phyloP scores from a whole-genome alignment of 1,140 invertebrate species.

The Charaxes varanes region DNA sequence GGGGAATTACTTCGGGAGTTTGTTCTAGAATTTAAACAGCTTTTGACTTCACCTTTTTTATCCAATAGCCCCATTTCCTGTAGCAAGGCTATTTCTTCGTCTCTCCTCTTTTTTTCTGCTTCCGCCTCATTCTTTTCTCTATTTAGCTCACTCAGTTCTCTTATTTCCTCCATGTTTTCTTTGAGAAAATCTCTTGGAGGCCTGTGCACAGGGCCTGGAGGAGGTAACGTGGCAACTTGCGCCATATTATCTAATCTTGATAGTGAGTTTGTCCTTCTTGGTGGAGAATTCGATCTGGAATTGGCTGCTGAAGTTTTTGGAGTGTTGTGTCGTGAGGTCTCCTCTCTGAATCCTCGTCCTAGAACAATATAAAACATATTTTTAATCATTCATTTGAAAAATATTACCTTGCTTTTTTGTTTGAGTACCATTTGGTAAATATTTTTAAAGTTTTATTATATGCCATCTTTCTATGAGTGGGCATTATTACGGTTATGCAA shows the following conservation, averaged over 20 bases:
- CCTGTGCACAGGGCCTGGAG: constrained; percentile 33
- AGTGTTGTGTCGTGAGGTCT: constrained; percentile 65
- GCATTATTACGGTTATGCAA: too few species aligned
- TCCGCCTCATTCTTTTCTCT: constrained; percentile 69
- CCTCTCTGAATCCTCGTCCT: constrained; percentile 67
- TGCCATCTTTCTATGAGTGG: too few species aligned
- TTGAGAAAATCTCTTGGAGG: constrained; percentile 65
- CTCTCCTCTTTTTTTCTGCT: constrained; percentile 55
- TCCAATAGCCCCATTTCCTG: constrained; percentile 66
- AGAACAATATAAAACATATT: constrained; percentile 14
- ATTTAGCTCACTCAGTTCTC: constrained; percentile 67
- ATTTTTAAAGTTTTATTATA: too few species aligned
- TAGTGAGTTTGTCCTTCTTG: constrained; percentile 53
- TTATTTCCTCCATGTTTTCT: constrained; percentile 70
- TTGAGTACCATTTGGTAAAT: too few species aligned
- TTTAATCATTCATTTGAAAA: constrained; percentile 3
- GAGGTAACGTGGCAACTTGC: constrained; percentile 43
- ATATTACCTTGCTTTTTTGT: background rate
- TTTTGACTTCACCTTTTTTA: constrained; percentile 38
- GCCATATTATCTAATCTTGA: constrained; percentile 61
- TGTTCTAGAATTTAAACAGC: constrained; percentile 38
- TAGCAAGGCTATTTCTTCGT: constrained; percentile 65
- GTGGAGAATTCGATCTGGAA: constrained; percentile 55
- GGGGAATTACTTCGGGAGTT: constrained; percentile 59
- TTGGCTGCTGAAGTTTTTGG: constrained; percentile 64